Conservation (phyloP, 2,797 vertebrate species). For the Acipenser transmontanus region DNA sequence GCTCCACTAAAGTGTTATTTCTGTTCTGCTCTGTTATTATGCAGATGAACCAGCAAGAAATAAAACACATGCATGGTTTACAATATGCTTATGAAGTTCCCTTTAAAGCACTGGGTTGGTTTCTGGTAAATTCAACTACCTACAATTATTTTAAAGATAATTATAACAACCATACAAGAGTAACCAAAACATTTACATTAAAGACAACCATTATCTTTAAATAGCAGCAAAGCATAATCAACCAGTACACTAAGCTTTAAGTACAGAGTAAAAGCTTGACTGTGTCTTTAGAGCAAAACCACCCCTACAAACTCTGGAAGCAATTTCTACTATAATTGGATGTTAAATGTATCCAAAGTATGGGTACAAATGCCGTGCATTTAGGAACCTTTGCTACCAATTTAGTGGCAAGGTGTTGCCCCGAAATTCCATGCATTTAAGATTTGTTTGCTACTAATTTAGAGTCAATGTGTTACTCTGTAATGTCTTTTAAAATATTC, state of each 20-base stretch:
- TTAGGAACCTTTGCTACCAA: background rate
- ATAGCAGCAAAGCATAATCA: background rate
- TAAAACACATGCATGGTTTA: no score
- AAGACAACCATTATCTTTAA: background rate
- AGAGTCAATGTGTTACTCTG: background rate
- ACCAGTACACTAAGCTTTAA: background rate
- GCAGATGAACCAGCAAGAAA: no score
- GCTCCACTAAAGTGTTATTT: no score
- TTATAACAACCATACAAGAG: background rate
- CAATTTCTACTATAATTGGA: background rate
- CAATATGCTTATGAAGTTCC: no score
- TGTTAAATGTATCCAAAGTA: background rate
- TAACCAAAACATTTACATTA: slow-evolving; percentile 1
- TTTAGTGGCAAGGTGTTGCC: background rate
- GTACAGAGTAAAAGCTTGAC: background rate
- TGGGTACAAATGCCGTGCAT: background rate
- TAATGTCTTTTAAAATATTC: no score
- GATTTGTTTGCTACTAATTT: background rate
- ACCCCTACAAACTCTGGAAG: background rate
- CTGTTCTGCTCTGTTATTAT: no score
- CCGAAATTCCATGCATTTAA: background rate
- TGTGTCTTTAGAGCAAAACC: background rate
- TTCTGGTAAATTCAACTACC: background rate
- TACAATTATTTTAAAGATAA: background rate
- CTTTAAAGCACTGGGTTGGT: no score